Base-by-base conservation (phyloP, 2,113 vertebrate species). In the Pantherophis guttatus region DNA sequence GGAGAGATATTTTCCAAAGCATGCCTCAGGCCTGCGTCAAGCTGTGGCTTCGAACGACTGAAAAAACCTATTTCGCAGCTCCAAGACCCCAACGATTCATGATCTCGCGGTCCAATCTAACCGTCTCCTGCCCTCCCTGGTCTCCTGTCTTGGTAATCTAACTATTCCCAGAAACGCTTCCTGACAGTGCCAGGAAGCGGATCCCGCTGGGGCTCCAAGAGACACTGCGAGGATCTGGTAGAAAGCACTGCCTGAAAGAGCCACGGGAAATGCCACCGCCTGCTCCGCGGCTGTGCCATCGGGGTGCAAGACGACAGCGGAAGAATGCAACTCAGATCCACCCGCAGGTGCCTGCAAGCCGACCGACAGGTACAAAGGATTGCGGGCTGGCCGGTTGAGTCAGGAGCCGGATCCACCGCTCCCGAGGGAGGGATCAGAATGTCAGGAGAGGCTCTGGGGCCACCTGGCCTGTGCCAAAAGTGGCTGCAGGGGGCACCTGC, bases 231-330 rank as follows among this genome's bases (percentile, higher is more conserved):
- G 1, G 13, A 58, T 17, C 70, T 52, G 81, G 91, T 55, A 87
- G 55, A 55, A 54, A 44, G 54, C 55, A 17, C 23, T 15, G 24
- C 57, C 57, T 13, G 39, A 7, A 21, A 59, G 33, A 44, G 6
- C 4, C 1, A 23, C 19, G 23, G 3, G 2, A 23, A 8, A 39
- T 2, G 17, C 10, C 44, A 8, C 26, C 81, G 5, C 23, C 59
- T 3, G 26, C 3, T 8, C 5, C 0, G 24, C 93, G 0, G 0
- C n/a, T 24, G 48, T 21, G 26, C 6, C 86, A 1, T 0, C 26
- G 58, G 24, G 7, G 21, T 0, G 91, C 57, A 65, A 39, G 50
- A 23, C 10, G 8, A 58, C 26, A 33, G 52, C 11, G 6, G 10
- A 13, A 62, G 10, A 1, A 57, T 9, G 85, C 9, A 29, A 15